phyloP scores from a whole-genome alignment of 2,797 vertebrate genomes.

The Gymnoscopelus braueri region DNA sequence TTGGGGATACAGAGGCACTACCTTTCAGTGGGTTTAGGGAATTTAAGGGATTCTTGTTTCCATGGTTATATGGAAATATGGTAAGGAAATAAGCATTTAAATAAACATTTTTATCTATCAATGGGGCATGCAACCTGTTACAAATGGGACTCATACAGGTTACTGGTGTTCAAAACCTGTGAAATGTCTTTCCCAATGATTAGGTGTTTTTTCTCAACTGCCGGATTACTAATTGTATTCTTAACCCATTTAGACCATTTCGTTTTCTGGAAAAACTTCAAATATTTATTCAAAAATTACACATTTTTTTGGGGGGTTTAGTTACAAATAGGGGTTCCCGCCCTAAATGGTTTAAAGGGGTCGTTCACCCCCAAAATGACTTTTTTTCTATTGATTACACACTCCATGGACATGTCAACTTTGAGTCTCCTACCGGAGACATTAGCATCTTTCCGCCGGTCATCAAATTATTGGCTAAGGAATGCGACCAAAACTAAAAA shows the following conservation, averaged over 20 bases:
- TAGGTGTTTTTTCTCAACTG: conserved; percentile 30
- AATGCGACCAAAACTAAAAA: too few species aligned
- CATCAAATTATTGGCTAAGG: too few species aligned
- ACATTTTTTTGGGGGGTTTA: too few species aligned
- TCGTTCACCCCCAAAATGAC: too few species aligned
- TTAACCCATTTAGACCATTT: background rate
- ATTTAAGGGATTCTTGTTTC: conserved; percentile 29
- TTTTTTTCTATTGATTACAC: too few species aligned
- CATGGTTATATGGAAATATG: conserved; percentile 18
- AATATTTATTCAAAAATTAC: too few species aligned
- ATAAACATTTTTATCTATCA: conserved; percentile 14
- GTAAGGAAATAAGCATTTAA: conserved; percentile 13
- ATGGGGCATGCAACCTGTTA: background rate
- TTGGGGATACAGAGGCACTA: background rate
- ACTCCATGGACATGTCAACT: too few species aligned
- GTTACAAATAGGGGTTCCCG: too few species aligned
- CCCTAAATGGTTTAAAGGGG: too few species aligned
- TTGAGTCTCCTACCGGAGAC: too few species aligned
- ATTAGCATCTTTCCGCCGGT: too few species aligned
- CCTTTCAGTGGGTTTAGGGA: background rate
- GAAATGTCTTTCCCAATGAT: conserved; percentile 12
- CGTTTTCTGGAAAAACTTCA: too few species aligned
- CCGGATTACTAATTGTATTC: conserved; percentile 41
- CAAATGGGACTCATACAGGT: conserved; percentile 4
- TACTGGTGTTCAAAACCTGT: conserved; percentile 41